A percentile compares a stretch with the other conserved stretches of the same genome.
Evolutionary conservation across 2,888 invertebrate species (phyloP).

Genomic region (Acleris holmiana): DNA sequence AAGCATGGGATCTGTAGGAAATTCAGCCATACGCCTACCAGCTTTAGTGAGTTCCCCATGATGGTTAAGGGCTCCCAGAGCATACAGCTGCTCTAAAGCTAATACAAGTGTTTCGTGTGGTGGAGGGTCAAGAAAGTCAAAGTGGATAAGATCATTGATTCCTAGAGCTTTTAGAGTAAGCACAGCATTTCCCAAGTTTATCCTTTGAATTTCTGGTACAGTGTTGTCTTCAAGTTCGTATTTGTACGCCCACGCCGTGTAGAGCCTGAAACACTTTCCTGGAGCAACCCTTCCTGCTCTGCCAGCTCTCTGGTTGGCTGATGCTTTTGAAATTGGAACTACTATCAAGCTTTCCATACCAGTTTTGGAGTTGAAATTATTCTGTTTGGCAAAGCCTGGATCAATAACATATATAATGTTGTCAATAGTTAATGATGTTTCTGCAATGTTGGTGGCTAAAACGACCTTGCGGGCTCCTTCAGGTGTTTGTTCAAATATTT

Average conservation of each 20-base stretch:
- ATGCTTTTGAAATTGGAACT: slow-evolving; percentile 99
- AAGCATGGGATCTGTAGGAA: slow-evolving; percentile 99
- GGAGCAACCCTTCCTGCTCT: slow-evolving; percentile 97
- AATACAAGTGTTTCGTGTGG: slow-evolving; percentile 96
- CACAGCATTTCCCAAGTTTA: slow-evolving; percentile 98
- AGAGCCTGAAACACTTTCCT: slow-evolving; percentile 98
- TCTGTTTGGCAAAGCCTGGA: slow-evolving; percentile 99
- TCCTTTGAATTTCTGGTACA: slow-evolving; percentile 98
- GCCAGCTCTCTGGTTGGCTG: slow-evolving; percentile 98
- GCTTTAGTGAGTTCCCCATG: slow-evolving; percentile 98
- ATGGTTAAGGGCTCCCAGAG: slow-evolving; percentile 98
- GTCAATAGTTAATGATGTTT: slow-evolving; percentile 99
- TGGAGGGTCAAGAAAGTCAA: slow-evolving; percentile 99
- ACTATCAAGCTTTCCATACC: slow-evolving; percentile 99
- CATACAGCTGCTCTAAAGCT: slow-evolving; percentile 98
- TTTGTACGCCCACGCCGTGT: slow-evolving; percentile 99
- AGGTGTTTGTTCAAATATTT: slow-evolving; percentile 99
- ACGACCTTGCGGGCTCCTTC: slow-evolving; percentile 98
- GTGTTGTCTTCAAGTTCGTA: slow-evolving; percentile 99
- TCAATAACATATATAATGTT: slow-evolving; percentile 99
- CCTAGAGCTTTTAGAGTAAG: slow-evolving; percentile 98
- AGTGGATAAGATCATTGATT: slow-evolving; percentile 98
- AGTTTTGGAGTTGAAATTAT: slow-evolving; percentile 98
- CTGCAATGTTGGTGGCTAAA: slow-evolving; percentile 99
- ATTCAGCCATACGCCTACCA: slow-evolving; percentile 99